Conservation (phyloP, 2,113 vertebrate genomes). For the Tachycineta bicolor region DNA sequence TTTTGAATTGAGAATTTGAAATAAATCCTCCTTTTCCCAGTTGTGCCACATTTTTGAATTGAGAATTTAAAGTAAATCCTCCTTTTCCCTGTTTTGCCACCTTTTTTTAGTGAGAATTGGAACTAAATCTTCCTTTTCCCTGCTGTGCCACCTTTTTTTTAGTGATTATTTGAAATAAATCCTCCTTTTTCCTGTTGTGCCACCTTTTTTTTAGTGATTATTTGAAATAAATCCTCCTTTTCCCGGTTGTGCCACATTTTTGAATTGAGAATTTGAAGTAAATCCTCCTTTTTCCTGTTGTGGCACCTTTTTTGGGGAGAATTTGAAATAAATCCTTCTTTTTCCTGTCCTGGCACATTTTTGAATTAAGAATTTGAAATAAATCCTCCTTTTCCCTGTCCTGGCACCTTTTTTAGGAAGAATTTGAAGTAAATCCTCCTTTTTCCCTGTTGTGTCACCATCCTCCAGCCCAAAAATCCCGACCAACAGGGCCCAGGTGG, state of each 20-base stretch:
- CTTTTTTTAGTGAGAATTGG: neutral
- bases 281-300: neutral
- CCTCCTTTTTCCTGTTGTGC: no score
- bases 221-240: no score
- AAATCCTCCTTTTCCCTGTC: no score
- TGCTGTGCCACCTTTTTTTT: no score
- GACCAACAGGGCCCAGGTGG: rapidly evolving
- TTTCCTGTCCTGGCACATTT: neutral
- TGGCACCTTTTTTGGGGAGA: neutral
- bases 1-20: neutral
- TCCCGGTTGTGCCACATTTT: no score
- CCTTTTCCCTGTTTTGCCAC: neutral
- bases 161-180: no score
- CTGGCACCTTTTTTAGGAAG: no score
- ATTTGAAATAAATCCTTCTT: neutral
- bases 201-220: no score
- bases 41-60: neutral
- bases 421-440: no score
- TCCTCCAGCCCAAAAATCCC: neutral
- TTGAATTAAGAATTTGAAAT: neutral
- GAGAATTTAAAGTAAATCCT: neutral
- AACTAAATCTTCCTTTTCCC: no score
- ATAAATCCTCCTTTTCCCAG: neutral
- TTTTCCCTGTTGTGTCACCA: no score
- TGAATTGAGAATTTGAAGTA: neutral